Evolutionary conservation across 37 sponge, comb jelly and placozoan species (phyloP), one percentile per base, ranked within the genome.

Genomic region (Diacarnus erythraeanus): DNA sequence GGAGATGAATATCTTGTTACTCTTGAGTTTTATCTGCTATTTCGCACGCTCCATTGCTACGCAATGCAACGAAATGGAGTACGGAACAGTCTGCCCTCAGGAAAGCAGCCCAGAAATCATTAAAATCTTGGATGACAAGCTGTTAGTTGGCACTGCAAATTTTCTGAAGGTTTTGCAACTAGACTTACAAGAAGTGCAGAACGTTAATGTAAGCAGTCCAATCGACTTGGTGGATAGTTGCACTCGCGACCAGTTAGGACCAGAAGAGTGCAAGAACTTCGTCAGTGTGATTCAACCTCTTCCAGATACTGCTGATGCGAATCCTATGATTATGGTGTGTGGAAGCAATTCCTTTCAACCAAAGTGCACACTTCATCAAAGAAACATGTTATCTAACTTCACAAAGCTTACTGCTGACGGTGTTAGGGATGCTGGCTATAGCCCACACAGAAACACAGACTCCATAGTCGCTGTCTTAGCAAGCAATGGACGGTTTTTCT

Each of bases 311-410:
- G 22, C 44, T 9, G 21, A 43, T 35, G 6, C 41, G 41, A 71
- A 37, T 29, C 38, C 57, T 35, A 35, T 21, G 12, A 51, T 88
- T 5, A 37, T 88, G 26, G 83, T 88, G 36, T 88, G 88, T 68
- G 88, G 88, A 5, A 88, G 83, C 1, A 88, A 88, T 43, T 77
- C 88, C 18, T 76, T 59, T 42, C 30, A 29, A 22, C 88, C 88
- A 9, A 82, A 82, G 56, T 88, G 88, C 74, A 69, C 71, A 20
- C 25, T 88, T 20, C 78, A 77, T 26, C 35, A 72, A 21, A 9
- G 3, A 2, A 31, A 31, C 30, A 61, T 77, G 31, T 40, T 88
- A 0, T 58, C 83, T 0, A 67, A 60, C 23, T 71, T 37, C 44
- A 41, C 31, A 5, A 73, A 43, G 22, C 29, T 82, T 35, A 77